Evolutionary conservation across 2,797 vertebrate genomes (phyloP).

Genomic region (Hirundo rustica): DNA sequence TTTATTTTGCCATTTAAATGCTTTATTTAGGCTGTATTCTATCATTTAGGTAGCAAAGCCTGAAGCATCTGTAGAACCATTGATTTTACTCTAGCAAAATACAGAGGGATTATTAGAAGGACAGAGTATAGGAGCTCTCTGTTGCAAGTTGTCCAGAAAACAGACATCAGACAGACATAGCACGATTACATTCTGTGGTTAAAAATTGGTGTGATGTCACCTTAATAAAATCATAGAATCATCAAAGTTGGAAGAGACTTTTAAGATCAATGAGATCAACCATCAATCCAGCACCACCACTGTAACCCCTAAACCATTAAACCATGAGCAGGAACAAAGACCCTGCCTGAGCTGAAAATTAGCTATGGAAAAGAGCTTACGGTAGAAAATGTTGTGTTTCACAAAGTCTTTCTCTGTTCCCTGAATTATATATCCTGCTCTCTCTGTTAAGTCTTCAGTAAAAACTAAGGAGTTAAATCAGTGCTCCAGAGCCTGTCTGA

Average conservation of each 20-base stretch:
- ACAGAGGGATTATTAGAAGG: background rate
- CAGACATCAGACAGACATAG: background rate
- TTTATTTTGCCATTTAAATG: conserved; percentile 48
- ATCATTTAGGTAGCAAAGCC: background rate
- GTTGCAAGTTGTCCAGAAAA: background rate
- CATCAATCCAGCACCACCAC: background rate
- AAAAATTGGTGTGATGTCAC: background rate
- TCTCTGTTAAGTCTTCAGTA: background rate
- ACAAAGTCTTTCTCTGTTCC: background rate
- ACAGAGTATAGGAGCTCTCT: background rate
- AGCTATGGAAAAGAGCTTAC: background rate
- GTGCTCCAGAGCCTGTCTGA: background rate
- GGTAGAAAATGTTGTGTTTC: background rate
- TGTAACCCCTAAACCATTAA: background rate
- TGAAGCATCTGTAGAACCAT: background rate
- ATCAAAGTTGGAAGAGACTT: background rate
- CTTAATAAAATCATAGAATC: background rate
- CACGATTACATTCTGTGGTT: background rate
- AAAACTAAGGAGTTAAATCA: background rate
- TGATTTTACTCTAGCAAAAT: background rate
- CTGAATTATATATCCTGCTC: background rate
- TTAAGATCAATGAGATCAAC: background rate
- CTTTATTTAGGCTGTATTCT: conserved; percentile 3
- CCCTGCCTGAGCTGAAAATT: background rate
- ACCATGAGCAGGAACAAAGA: background rate